phyloP scores from a whole-genome alignment of 2,113 vertebrate genomes.

The Corapipo altera region DNA sequence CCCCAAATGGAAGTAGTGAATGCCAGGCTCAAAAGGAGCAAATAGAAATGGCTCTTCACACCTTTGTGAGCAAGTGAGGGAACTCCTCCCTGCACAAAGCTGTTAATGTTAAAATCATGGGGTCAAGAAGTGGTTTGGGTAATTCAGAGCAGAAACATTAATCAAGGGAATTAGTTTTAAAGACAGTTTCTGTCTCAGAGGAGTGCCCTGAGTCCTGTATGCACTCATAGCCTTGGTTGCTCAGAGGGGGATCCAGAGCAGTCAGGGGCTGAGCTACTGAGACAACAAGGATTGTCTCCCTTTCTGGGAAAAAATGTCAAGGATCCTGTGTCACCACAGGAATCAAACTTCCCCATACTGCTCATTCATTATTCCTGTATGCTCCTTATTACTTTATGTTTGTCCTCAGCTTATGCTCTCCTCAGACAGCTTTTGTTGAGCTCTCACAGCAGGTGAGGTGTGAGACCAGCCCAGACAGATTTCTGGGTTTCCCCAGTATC shows the following conservation, averaged over 20 bases:
- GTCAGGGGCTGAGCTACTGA: background rate
- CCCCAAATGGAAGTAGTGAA: background rate
- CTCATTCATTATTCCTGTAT: background rate
- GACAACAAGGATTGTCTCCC: background rate
- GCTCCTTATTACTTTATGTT: background rate
- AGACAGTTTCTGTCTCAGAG: background rate
- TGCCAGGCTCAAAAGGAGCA: background rate
- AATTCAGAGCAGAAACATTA: background rate
- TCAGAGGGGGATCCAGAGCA: background rate
- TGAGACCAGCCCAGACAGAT: background rate
- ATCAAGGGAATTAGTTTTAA: background rate
- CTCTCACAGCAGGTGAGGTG: background rate
- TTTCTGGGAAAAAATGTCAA: background rate
- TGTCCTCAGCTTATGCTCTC: background rate
- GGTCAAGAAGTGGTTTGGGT: background rate
- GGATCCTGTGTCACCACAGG: background rate
- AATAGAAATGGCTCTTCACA: background rate
- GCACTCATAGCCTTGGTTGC: background rate
- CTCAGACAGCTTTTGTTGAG: background rate
- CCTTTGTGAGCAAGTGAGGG: background rate
- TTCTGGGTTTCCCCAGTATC: background rate
- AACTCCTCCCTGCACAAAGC: background rate
- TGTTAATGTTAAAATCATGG: background rate
- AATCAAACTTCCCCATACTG: background rate
- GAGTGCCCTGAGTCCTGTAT: background rate